These are phyloP conservation scores for Battus philenor DNA, from an alignment of 1,140 invertebrate species.

Conservation along the genomic window DNA sequence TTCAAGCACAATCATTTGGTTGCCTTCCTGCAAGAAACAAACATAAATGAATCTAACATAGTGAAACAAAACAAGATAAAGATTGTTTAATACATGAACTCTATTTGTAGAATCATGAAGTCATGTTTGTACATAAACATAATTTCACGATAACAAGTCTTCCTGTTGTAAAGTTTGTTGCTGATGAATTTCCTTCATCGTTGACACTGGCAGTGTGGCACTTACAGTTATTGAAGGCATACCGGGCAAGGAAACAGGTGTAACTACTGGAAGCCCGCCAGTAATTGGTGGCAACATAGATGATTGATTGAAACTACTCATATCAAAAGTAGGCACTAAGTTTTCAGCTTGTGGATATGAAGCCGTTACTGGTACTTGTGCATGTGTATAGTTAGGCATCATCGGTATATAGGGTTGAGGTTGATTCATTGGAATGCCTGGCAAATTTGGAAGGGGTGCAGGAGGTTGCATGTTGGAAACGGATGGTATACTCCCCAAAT, in stretches of 20 bases:
- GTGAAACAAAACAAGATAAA: constrained; percentile 14
- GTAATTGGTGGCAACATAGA: constrained; percentile 52
- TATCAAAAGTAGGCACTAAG: constrained; percentile 65
- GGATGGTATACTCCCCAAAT: constrained; percentile 64
- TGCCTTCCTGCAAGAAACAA: constrained; percentile 12
- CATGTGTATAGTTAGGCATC: constrained; percentile 64
- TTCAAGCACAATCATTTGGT: constrained; percentile 12
- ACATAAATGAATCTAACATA: constrained; percentile 1
- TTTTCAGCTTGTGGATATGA: constrained; percentile 38
- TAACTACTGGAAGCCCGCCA: constrained; percentile 72
- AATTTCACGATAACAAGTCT: constrained; percentile 62
- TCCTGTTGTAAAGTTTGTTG: constrained; percentile 60
- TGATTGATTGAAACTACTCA: constrained; percentile 51
- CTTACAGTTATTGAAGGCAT: constrained; percentile 90
- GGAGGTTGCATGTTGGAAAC: constrained; percentile 67
- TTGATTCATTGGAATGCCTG: constrained; percentile 78
- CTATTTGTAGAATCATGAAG: constrained; percentile 17
- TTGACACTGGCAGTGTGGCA: constrained; percentile 79
- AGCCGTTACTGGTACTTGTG: constrained; percentile 27
- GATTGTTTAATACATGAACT: constrained; percentile 16
- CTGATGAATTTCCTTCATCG: constrained; percentile 70
- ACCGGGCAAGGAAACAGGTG: constrained; percentile 84
- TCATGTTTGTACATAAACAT: constrained; percentile 18
- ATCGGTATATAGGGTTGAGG: constrained; percentile 75
- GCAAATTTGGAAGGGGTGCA: constrained; percentile 75